Conservation (phyloP, 2,888 invertebrate species). For the Athalia cordata region DNA sequence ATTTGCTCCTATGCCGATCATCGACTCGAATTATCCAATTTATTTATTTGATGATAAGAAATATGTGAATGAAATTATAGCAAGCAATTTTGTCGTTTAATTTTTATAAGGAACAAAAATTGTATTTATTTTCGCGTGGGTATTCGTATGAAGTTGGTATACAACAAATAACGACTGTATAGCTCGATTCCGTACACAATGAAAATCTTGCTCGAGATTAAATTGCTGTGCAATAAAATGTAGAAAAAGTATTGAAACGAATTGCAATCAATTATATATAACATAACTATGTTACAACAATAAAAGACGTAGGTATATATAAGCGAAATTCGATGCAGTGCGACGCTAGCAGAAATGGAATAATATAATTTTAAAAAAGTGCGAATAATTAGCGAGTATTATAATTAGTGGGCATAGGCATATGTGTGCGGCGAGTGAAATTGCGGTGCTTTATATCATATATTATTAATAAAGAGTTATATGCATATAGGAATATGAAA, state of each 20-base stretch:
- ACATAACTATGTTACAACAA: not conserved
- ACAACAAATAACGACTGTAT: too few relatives aligned
- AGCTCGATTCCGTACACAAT: not conserved
- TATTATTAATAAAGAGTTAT: conserved; percentile 6
- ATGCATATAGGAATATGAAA: conserved; percentile 9
- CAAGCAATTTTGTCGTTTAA: not conserved
- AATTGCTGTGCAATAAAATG: conserved; percentile 40
- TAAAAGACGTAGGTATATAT: conserved; percentile 27
- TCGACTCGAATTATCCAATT: too few relatives aligned
- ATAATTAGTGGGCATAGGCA: conserved; percentile 16
- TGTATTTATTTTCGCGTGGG: not conserved
- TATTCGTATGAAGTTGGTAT: not conserved
- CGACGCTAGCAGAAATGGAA: conserved; percentile 24
- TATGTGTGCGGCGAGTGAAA: conserved; percentile 40
- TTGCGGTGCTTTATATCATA: conserved; percentile 40
- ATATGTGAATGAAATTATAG: too few relatives aligned
- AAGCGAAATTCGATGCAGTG: conserved; percentile 42
- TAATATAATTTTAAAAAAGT: conserved; percentile 2
- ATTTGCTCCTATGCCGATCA: too few relatives aligned
- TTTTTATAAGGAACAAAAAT: not conserved
- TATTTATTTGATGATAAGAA: too few relatives aligned
- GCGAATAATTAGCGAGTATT: conserved; percentile 28
- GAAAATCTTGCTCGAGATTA: conserved; percentile 42
- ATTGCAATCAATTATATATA: conserved; percentile 25
- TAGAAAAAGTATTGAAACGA: conserved; percentile 14